These are phyloP conservation scores for Vireo altiloquus DNA, from an alignment of 2,113 vertebrate species.

Conservation along the genomic window DNA sequence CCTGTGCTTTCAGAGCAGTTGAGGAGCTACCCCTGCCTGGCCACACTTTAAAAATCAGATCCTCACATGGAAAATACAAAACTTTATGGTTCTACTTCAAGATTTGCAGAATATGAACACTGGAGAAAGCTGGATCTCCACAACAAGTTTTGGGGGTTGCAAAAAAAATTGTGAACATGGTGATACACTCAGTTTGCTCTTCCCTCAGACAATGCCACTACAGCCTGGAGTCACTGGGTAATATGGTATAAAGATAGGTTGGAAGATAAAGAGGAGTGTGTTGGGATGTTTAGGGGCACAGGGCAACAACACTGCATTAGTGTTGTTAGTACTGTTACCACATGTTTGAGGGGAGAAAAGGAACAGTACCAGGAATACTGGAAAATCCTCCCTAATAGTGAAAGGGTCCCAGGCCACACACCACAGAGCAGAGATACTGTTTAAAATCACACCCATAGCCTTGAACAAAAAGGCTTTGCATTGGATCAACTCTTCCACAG, in stretches of 20 bases:
- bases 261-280: background rate
- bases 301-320: background rate
- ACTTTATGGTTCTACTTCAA: background rate
- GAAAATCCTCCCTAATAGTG: background rate
- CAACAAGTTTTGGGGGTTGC: background rate
- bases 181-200: background rate
- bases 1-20: background rate
- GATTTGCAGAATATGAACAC: background rate
- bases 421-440: background rate
- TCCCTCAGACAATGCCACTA: background rate
- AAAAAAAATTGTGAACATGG: background rate
- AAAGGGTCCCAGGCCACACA: background rate
- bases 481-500: background rate
- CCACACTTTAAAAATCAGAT: background rate
- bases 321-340: background rate
- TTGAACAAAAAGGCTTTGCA: background rate
- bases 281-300: background rate
- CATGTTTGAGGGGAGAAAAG: background rate
- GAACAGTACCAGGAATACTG: background rate
- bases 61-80: background rate
- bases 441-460: background rate
- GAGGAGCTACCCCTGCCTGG: background rate
- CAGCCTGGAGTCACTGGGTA: background rate
- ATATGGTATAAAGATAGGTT: background rate
- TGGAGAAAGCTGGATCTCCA: background rate